Conservation (phyloP, 2,888 invertebrate species). For the Spodoptera littoralis region DNA sequence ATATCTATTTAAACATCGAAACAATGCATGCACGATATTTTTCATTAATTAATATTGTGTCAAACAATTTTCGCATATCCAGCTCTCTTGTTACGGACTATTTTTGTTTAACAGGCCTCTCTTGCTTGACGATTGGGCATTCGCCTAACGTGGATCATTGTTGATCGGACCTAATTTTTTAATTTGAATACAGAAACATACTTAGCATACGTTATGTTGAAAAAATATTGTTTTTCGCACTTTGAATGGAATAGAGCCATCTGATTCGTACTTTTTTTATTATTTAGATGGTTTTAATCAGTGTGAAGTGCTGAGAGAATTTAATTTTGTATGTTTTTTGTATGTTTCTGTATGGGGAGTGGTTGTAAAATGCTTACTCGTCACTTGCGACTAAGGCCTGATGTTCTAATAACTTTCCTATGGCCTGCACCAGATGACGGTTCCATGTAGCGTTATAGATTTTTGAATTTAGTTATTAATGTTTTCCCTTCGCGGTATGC, state of each 20-base stretch:
- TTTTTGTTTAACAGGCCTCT: constrained; percentile 51
- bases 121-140: constrained; percentile 47
- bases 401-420: constrained; percentile 53
- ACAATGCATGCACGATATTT: constrained; percentile 38
- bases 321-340: no score
- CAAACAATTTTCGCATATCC: constrained; percentile 55
- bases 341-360: constrained; percentile 26
- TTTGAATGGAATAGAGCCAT: constrained; percentile 27
- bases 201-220: constrained; percentile 18
- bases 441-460: constrained; percentile 81
- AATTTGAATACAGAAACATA: constrained; percentile 32
- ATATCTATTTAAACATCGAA: constrained; percentile 40
- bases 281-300: constrained; percentile 21
- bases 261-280: constrained; percentile 1
- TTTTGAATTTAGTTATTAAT: constrained; percentile 72
- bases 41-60: constrained; percentile 48
- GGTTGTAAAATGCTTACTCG: constrained; percentile 40
- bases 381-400: constrained; percentile 43
- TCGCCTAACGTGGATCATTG: constrained; percentile 27
- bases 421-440: constrained; percentile 82
- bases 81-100: constrained; percentile 66
- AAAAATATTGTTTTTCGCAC: neutral
- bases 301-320: constrained; percentile 17
- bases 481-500: constrained; percentile 77
- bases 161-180: constrained; percentile 23